Conservation (phyloP, 1,140 invertebrate species). For the Temnothorax longispinosus region DNA sequence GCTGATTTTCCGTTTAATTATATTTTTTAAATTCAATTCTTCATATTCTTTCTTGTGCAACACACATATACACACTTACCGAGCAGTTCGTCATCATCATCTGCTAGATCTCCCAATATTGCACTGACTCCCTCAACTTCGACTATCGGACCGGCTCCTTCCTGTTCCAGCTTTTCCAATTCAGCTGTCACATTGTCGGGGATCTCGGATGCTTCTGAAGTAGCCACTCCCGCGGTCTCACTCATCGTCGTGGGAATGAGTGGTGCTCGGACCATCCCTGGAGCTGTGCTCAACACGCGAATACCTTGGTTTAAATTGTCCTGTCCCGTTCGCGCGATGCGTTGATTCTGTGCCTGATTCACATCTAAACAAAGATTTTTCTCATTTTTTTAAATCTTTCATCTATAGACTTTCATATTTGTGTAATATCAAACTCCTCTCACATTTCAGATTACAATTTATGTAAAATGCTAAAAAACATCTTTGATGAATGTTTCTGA, state of each 20-base stretch:
- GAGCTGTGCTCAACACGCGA: conserved; percentile 77
- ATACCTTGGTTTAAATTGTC: conserved; percentile 81
- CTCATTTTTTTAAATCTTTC: background rate
- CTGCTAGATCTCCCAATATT: conserved; percentile 92
- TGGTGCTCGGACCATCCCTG: conserved; percentile 76
- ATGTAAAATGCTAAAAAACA: background rate
- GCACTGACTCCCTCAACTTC: conserved; percentile 91
- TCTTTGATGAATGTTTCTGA: background rate
- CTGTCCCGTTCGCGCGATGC: conserved; percentile 77
- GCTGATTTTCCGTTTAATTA: background rate
- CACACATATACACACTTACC: conserved; percentile 83
- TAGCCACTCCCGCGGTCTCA: conserved; percentile 75
- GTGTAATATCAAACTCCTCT: background rate
- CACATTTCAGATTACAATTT: background rate
- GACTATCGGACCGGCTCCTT: conserved; percentile 87
- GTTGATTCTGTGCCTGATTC: conserved; percentile 79
- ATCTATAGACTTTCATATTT: background rate
- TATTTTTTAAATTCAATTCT: background rate
- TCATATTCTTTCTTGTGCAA: background rate
- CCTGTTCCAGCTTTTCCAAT: conserved; percentile 92
- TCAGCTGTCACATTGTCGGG: conserved; percentile 92
- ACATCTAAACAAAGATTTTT: conserved; percentile 70
- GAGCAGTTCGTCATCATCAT: conserved; percentile 95
- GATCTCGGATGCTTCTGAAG: conserved; percentile 87
- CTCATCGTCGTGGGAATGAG: conserved; percentile 78